Evolutionary conservation across 2,113 vertebrate species (phyloP).

Genomic region (Condylura cristata): DNA sequence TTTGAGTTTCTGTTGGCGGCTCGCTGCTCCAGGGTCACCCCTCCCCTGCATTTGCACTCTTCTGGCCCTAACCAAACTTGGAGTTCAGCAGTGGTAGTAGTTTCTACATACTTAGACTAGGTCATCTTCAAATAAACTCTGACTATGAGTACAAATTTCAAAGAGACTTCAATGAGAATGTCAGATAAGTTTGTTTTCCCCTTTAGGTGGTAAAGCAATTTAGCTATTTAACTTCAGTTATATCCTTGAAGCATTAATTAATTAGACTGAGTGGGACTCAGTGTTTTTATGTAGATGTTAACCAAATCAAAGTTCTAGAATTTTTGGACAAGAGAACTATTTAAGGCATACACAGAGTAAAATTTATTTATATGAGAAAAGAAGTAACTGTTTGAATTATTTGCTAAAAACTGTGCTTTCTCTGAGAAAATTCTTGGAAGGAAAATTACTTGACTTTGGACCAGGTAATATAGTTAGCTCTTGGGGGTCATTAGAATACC

Average conservation of each 20-base stretch:
- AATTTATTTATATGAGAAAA: background rate
- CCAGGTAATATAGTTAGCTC: slow-evolving; percentile 11
- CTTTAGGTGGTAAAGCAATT: too few relatives aligned
- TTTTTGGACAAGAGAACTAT: background rate
- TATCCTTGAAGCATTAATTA: background rate
- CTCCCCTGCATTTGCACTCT: too few relatives aligned
- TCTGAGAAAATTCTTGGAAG: background rate
- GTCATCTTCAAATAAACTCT: too few relatives aligned
- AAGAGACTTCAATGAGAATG: too few relatives aligned
- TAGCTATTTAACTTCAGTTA: too few relatives aligned
- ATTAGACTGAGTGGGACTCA: background rate
- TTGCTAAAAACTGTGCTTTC: background rate
- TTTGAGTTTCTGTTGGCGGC: too few relatives aligned
- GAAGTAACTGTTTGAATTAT: background rate
- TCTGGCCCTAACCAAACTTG: too few relatives aligned
- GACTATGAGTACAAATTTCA: too few relatives aligned
- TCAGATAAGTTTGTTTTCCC: too few relatives aligned
- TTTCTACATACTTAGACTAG: too few relatives aligned
- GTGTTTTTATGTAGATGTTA: background rate
- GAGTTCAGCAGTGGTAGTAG: too few relatives aligned
- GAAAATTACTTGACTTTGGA: background rate
- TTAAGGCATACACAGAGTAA: background rate
- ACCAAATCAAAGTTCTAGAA: background rate
- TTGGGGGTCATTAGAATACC: slow-evolving; percentile 56
- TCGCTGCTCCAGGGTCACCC: too few relatives aligned